A percentile compares a stretch with the other conserved stretches of the same genome.
Conservation (phyloP, 2,113 vertebrate genomes). For the Sylvilagus bachmani region DNA sequence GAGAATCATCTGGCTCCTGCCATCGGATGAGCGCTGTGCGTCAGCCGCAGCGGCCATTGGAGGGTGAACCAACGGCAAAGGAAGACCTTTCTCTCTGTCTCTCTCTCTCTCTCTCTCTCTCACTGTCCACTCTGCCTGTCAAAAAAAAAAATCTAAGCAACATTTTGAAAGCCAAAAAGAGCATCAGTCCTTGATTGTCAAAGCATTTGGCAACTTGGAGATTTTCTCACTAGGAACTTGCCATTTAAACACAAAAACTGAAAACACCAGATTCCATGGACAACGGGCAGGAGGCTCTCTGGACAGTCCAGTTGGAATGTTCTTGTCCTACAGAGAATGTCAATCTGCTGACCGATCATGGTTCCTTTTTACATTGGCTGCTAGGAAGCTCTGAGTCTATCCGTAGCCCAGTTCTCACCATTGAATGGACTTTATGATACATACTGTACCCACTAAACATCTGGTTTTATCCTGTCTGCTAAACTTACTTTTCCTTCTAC, state of each 20-base stretch:
- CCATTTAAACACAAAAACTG: constrained; percentile 2
- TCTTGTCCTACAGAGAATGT: not conserved
- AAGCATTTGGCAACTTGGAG: not conserved
- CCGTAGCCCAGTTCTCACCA: not conserved
- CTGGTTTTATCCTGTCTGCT: not conserved
- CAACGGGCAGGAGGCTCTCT: not conserved
- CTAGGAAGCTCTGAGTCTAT: constrained; percentile 22
- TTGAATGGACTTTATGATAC: not conserved
- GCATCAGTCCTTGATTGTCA: not conserved
- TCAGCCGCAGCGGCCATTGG: too few species aligned
- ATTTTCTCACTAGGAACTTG: not conserved
- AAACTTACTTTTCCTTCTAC: not conserved
- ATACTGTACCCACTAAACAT: not conserved
- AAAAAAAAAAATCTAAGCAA: not conserved
- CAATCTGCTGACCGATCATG: not conserved
- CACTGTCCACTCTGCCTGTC: too few species aligned
- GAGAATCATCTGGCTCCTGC: too few species aligned
- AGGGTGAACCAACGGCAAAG: too few species aligned
- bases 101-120: too few species aligned
- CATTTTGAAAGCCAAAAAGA: not conserved
- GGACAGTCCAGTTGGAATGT: not conserved
- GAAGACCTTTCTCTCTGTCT: too few species aligned
- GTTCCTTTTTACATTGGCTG: not conserved
- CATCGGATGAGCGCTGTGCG: too few species aligned
- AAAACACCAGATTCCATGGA: not conserved